These are phyloP conservation scores for Sarcoramphus papa DNA, from an alignment of 2,797 vertebrate species.

Conservation along the genomic window DNA sequence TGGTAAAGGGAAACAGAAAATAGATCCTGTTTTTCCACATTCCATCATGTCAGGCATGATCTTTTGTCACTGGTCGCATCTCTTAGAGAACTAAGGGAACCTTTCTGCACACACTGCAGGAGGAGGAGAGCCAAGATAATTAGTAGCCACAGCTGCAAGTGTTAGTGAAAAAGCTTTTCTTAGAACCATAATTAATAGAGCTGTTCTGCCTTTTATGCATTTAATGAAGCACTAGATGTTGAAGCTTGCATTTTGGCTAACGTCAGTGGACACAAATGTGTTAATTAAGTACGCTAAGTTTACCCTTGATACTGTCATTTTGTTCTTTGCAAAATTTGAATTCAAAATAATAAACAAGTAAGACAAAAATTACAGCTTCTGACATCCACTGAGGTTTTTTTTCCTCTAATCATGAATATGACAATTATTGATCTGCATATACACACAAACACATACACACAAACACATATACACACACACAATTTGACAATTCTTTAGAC, in stretches of 20 bases:
- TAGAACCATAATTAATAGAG: background rate
- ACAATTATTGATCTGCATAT: background rate
- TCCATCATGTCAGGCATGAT: background rate
- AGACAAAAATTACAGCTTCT: background rate
- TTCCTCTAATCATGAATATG: background rate
- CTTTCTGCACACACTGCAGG: background rate
- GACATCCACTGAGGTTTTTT: background rate
- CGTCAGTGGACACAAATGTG: background rate
- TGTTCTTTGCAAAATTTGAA: background rate
- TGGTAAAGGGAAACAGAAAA: background rate
- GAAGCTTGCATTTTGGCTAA: background rate
- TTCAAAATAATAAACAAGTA: background rate
- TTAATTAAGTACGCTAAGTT: background rate
- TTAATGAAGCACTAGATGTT: background rate
- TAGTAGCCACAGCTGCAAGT: background rate
- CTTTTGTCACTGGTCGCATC: background rate
- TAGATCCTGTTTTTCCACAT: background rate
- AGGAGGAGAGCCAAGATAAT: background rate
- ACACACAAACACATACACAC: background rate
- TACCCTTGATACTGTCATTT: background rate
- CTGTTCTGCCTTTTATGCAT: background rate
- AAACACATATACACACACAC: background rate
- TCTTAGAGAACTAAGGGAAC: background rate
- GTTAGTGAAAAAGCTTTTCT: background rate
- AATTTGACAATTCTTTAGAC: background rate